Evolutionary conservation across 1,140 invertebrate species (phyloP).

Genomic region (Plutomurus gul): DNA sequence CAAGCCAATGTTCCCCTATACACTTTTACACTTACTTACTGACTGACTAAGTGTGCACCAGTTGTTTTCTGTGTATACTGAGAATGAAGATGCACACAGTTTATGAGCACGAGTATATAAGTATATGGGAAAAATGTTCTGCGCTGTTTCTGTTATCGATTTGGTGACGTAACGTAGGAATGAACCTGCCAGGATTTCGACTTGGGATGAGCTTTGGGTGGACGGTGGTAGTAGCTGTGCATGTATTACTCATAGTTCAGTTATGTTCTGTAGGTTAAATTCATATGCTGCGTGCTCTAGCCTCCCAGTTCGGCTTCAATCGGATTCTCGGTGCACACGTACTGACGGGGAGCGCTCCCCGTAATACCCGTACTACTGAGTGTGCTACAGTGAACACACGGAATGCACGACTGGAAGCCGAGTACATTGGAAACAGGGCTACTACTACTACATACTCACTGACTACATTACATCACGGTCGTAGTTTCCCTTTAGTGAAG

Average conservation of each 20-base stretch:
- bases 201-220: not conserved
- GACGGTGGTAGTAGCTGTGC: not conserved
- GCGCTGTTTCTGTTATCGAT: not conserved
- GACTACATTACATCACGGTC: too few relatives aligned
- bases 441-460: too few relatives aligned
- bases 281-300: not conserved
- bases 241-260: not conserved
- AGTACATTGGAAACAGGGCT: too few relatives aligned
- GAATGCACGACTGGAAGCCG: too few relatives aligned
- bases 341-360: not conserved
- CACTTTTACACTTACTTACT: too few relatives aligned
- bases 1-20: too few relatives aligned
- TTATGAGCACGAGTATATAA: too few relatives aligned
- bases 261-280: too few relatives aligned
- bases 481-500: too few relatives aligned
- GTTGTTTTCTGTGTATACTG: too few relatives aligned
- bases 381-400: not conserved
- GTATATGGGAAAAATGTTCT: not conserved
- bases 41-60: too few relatives aligned
- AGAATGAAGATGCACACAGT: too few relatives aligned
- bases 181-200: slow-evolving; percentile 3
- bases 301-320: not conserved
- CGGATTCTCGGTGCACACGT: slow-evolving; percentile 6
- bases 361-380: not conserved
- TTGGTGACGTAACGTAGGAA: not conserved